Conservation (phyloP, 1,140 invertebrate genomes). For the Himalopsyche phryganea region DNA sequence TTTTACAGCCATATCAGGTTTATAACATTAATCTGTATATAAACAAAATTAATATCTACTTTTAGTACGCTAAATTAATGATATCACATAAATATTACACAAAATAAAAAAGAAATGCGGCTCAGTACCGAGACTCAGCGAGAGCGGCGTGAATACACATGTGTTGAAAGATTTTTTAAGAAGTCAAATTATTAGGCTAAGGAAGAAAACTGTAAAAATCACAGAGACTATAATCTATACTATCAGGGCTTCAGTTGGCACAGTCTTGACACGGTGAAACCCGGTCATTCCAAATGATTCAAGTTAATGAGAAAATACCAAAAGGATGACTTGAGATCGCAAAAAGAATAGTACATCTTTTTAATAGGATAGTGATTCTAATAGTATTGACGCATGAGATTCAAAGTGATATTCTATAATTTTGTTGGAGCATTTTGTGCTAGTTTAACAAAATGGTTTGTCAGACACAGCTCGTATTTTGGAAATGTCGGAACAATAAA, state of each 20-base stretch:
- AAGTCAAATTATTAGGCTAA: not conserved
- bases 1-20: slow-evolving; percentile 17
- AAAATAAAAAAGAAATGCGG: not conserved
- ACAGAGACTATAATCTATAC: not conserved
- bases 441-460: no score
- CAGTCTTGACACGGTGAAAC: slow-evolving; percentile 8
- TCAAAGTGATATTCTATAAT: no score
- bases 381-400: no score
- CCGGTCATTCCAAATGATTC: no score
- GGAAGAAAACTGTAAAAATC: not conserved
- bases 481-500: no score
- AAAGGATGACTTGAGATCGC: no score
- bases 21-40: slow-evolving; percentile 8
- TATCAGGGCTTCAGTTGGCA: slow-evolving; percentile 20
- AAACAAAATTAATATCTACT: slow-evolving; percentile 26
- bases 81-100: slow-evolving; percentile 35
- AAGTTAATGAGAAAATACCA: no score
- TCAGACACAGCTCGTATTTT: no score
- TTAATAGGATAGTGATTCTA: no score
- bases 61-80: slow-evolving; percentile 32
- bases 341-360: no score
- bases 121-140: slow-evolving; percentile 22
- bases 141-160: slow-evolving; percentile 5
- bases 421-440: no score
- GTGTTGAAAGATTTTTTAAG: not conserved